phyloP scores from a whole-genome alignment of 1,140 invertebrate genomes.

The Archivesica marissinica region DNA sequence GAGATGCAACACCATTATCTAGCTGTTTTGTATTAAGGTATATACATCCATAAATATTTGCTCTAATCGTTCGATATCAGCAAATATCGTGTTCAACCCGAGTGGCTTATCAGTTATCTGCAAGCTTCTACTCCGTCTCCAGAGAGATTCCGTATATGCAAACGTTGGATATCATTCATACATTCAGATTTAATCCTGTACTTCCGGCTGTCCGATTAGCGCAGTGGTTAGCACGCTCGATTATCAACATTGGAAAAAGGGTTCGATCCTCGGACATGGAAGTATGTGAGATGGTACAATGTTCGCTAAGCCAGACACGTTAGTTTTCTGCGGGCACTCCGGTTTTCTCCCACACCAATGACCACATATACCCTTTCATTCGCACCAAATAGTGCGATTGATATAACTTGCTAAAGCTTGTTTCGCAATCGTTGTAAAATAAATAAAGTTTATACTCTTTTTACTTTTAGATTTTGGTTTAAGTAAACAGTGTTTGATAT shows the following conservation, averaged over 20 bases:
- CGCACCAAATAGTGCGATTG: too few relatives aligned
- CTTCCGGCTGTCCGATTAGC: neutral
- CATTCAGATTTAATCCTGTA: conserved; percentile 4
- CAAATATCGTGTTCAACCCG: neutral
- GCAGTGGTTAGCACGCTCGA: neutral
- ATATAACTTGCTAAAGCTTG: too few relatives aligned
- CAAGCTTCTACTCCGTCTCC: neutral
- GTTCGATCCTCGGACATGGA: neutral
- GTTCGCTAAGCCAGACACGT: too few relatives aligned
- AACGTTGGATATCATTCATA: too few relatives aligned
- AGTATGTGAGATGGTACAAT: too few relatives aligned
- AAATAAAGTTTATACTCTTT: too few relatives aligned
- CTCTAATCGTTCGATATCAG: neutral
- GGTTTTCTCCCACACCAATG: too few relatives aligned
- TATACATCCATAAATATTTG: neutral
- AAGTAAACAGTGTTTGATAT: too few relatives aligned
- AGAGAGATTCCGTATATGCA: conserved; percentile 5
- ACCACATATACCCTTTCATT: too few relatives aligned
- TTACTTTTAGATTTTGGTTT: too few relatives aligned
- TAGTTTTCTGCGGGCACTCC: too few relatives aligned
- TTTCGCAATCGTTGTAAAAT: too few relatives aligned
- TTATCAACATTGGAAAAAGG: neutral
- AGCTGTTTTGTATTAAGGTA: neutral
- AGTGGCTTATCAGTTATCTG: conserved; percentile 21
- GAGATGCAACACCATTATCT: neutral